Conservation (phyloP, 2,888 invertebrate species). For the Parochlus steinenii region DNA sequence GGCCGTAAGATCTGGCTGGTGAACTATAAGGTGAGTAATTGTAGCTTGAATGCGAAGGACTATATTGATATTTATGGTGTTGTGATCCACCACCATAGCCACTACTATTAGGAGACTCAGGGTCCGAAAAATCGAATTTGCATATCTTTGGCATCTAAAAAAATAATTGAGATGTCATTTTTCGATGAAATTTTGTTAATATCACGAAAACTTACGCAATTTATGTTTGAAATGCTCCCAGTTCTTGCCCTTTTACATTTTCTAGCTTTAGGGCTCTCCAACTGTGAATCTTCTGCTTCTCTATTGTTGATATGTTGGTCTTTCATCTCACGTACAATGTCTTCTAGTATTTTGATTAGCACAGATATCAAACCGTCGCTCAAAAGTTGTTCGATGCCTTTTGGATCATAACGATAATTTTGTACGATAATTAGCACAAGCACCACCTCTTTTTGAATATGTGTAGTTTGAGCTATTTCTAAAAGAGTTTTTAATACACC, state of each 20-base stretch:
- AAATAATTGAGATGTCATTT: too few relatives aligned
- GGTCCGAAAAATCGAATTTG: too few relatives aligned
- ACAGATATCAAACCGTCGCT: slow-evolving; percentile 36
- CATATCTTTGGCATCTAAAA: too few relatives aligned
- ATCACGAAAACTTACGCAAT: too few relatives aligned
- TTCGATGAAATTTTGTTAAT: too few relatives aligned
- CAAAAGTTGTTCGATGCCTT: slow-evolving; percentile 34
- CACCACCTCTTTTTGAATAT: slow-evolving; percentile 23
- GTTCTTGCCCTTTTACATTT: background rate
- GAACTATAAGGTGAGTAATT: slow-evolving; percentile 9
- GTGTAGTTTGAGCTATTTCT: slow-evolving; percentile 23
- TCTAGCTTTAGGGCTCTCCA: background rate
- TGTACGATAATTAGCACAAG: slow-evolving; percentile 29
- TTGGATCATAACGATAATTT: slow-evolving; percentile 31
- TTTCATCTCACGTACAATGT: slow-evolving; percentile 15
- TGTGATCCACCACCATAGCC: slow-evolving; percentile 11
- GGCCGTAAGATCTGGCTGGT: slow-evolving; percentile 4
- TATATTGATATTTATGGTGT: background rate
- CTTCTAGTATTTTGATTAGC: slow-evolving; percentile 33
- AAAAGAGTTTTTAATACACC: slow-evolving; percentile 26
- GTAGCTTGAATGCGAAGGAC: slow-evolving; percentile 5
- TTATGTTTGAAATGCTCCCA: too few relatives aligned
- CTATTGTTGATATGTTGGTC: slow-evolving; percentile 12
- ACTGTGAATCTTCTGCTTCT: background rate
- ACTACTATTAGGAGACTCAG: slow-evolving; percentile 12